phyloP scores from a whole-genome alignment of 2,888 invertebrate species.

The Melanotus villosus region DNA sequence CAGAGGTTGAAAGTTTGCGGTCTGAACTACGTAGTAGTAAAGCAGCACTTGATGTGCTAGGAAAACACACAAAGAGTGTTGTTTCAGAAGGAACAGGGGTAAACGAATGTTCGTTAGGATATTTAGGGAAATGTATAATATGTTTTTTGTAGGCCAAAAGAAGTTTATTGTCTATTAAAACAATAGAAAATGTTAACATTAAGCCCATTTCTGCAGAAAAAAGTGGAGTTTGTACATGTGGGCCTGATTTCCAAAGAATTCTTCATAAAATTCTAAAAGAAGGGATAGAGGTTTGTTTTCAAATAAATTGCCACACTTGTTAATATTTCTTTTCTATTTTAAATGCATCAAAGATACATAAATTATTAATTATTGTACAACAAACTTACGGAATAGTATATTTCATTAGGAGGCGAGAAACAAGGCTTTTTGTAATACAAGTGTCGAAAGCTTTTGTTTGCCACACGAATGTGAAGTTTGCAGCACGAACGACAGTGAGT shows the following conservation, averaged over 20 bases:
- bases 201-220: not conserved
- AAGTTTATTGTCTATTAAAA: conserved; percentile 16
- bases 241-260: conserved; percentile 50
- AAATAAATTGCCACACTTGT: conserved; percentile 48
- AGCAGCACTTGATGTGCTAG: conserved; percentile 5
- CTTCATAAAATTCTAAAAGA: conserved; percentile 55
- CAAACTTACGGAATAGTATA: too few relatives aligned
- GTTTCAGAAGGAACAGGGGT: conserved; percentile 15
- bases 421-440: too few relatives aligned
- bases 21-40: conserved; percentile 45
- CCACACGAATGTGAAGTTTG: too few relatives aligned
- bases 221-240: conserved; percentile 45
- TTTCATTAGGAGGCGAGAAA: too few relatives aligned
- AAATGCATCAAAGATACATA: not conserved
- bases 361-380: not conserved
- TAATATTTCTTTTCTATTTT: conserved; percentile 19
- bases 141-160: conserved; percentile 31
- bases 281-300: conserved; percentile 58
- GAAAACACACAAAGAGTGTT: not conserved
- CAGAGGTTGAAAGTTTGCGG: conserved; percentile 70
- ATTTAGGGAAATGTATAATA: not conserved
- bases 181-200: conserved; percentile 35
- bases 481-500: too few relatives aligned
- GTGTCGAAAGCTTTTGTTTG: too few relatives aligned
- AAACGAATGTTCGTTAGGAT: not conserved